Evolutionary conservation across 2,797 vertebrate species (phyloP).

Genomic region (Zalophus californianus): DNA sequence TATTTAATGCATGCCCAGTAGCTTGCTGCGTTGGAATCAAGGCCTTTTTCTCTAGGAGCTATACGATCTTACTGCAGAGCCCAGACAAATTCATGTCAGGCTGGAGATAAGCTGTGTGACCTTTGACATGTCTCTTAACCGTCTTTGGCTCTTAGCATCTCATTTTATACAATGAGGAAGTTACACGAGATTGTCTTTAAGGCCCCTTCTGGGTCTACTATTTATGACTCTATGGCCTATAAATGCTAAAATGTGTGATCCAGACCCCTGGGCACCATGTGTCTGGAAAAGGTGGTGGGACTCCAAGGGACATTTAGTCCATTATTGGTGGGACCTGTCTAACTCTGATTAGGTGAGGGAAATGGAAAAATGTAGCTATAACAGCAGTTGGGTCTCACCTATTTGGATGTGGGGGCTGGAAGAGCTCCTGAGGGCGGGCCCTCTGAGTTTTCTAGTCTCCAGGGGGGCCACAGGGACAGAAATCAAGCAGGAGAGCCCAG

Average conservation of each 20-base stretch:
- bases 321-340: neutral
- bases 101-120: neutral
- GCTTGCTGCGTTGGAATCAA: neutral
- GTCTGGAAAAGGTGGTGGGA: neutral
- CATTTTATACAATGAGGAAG: neutral
- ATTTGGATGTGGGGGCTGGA: neutral
- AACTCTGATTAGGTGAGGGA: neutral
- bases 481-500: neutral
- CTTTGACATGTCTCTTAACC: neutral
- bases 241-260: neutral
- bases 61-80: neutral
- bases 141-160: neutral
- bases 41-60: neutral
- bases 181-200: neutral
- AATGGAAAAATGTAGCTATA: neutral
- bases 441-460: neutral
- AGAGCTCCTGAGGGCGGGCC: neutral
- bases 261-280: fast-evolving
- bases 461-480: neutral
- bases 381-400: neutral
- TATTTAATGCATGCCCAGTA: neutral
- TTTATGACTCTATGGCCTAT: neutral
- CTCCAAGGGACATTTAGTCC: neutral
- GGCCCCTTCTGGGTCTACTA: neutral
- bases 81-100: neutral